A percentile compares a stretch with the other conserved stretches of the same genome.
Conservation (phyloP, 2,888 invertebrate genomes). For the Agonopterix subpropinquella region DNA sequence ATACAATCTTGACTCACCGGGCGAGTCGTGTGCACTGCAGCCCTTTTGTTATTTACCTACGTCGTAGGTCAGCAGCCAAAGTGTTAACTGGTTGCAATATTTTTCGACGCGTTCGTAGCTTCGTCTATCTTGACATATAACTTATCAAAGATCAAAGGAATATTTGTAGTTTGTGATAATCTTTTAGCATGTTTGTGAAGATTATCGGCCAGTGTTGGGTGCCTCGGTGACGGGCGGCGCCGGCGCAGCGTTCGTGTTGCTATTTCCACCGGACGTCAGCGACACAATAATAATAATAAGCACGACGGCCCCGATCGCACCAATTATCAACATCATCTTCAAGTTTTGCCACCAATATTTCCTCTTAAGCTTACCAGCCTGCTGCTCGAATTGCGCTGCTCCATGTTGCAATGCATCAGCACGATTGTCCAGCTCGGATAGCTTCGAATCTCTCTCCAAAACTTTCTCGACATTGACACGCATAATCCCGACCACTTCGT, state of each 20-base stretch:
- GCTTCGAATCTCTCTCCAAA: slow-evolving; percentile 95
- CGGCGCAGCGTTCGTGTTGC: slow-evolving; percentile 1
- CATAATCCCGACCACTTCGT: slow-evolving; percentile 94
- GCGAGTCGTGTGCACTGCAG: no score
- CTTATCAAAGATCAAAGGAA: neutral
- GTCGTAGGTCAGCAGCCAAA: no score
- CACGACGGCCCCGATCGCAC: slow-evolving; percentile 87
- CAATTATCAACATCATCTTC: slow-evolving; percentile 96
- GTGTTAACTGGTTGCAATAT: no score
- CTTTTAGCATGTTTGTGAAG: slow-evolving; percentile 2
- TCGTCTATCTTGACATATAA: no score
- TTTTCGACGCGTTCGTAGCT: no score
- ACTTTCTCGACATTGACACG: slow-evolving; percentile 98
- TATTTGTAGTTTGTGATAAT: neutral
- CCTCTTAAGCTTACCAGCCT: slow-evolving; percentile 95
- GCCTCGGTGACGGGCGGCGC: slow-evolving; percentile 22
- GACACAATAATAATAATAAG: slow-evolving; percentile 88
- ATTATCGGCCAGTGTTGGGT: slow-evolving; percentile 40
- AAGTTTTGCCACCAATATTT: slow-evolving; percentile 99
- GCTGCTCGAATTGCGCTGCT: slow-evolving; percentile 97
- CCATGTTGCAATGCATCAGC: slow-evolving; percentile 97
- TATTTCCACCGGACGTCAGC: slow-evolving; percentile 34
- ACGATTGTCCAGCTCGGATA: slow-evolving; percentile 95
- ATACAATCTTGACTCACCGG: no score
- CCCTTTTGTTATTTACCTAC: no score